Evolutionary conservation across 2,113 vertebrate species (phyloP), one percentile per base, ranked within the genome.

Genomic region (Setophaga coronata): DNA sequence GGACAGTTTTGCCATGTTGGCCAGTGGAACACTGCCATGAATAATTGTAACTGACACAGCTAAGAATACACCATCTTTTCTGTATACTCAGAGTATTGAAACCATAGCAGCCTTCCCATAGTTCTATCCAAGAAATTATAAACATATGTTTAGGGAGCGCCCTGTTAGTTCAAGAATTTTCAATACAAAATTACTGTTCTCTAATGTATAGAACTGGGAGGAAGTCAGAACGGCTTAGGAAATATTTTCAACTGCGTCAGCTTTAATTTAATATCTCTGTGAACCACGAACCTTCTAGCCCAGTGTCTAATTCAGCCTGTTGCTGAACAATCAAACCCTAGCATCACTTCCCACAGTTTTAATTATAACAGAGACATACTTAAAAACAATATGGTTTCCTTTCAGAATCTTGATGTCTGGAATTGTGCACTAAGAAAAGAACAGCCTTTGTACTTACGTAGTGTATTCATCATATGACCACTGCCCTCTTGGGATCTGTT

Each of bases 381-480:
- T 88, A 93, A 93, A 96, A 94, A 84, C 92, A 93, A 91, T 94
- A 96, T 83, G 90, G 95, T 97, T 97, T 97, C 88, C 92, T 94
- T 87, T 94, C 73, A 84, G 82, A 93, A 96, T 84, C 90, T 87
- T 51, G 61, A 93, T 74, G 91, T 89, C 91, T 95, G 93, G 95
- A 92, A 87, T 73, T 18, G 33, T 56, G 67, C 77, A 91, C 92
- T 90, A 93, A 93, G 94, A 95, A 76, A 91, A 87, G 78, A 95
- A 93, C 62, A 72, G 81, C 80, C 92, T 90, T 48, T 95, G 76
- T 96, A 99, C 99, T 99, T 97, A 99, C 99, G 98, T 95, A 99
- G 98, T 42, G 99, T 99, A 98, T 98, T 99, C 97, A 99, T 99
- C 96, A 99, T 97, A 93, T 98, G 98, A 78, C 97, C 98, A 70